A percentile compares a stretch with the other conserved stretches of the same genome.
Conservation (phyloP, 2,113 vertebrate genomes). For the Dipodomys stephensi region DNA sequence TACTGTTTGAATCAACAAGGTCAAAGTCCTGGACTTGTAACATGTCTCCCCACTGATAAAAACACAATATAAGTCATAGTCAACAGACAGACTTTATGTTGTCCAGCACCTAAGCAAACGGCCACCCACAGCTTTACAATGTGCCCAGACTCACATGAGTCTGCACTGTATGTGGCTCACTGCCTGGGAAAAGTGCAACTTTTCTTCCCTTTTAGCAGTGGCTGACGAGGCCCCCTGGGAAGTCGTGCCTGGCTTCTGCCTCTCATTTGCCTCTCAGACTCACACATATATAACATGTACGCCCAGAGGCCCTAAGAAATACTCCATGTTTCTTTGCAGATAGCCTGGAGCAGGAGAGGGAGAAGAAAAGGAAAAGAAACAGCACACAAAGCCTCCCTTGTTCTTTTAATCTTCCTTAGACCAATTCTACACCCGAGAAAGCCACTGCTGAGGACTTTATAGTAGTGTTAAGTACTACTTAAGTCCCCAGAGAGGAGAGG, state of each 20-base stretch:
- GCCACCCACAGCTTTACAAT: not conserved
- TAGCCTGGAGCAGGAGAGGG: constrained; percentile 19
- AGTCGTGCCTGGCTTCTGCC: not conserved
- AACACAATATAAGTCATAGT: constrained; percentile 68
- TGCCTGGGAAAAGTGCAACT: constrained; percentile 64
- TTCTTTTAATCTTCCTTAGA: constrained; percentile 74
- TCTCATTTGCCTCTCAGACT: constrained; percentile 41
- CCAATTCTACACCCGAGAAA: constrained; percentile 62
- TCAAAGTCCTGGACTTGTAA: constrained; percentile 52
- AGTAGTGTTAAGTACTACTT: constrained; percentile 62
- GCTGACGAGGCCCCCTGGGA: constrained; percentile 39
- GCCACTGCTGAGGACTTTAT: constrained; percentile 61
- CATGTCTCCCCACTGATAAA: constrained; percentile 78
- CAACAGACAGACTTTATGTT: constrained; percentile 68
- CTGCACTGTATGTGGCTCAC: constrained; percentile 63
- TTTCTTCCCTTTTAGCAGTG: constrained; percentile 65
- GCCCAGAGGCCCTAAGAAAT: constrained; percentile 45
- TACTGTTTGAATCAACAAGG: constrained; percentile 39
- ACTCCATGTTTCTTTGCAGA: not conserved
- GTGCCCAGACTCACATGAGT: constrained; percentile 52
- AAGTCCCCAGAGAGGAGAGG: constrained; percentile 59
- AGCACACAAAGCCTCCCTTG: constrained; percentile 64
- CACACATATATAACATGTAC: not conserved
- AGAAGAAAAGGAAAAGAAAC: constrained; percentile 30
- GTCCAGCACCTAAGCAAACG: too few relatives aligned